Percentiles rank a stretch among this genome's conserved stretches.
These are phyloP conservation scores for Gymnocephalus cernua DNA, from an alignment of 2,113 vertebrate genomes.

Conservation along the genomic window DNA sequence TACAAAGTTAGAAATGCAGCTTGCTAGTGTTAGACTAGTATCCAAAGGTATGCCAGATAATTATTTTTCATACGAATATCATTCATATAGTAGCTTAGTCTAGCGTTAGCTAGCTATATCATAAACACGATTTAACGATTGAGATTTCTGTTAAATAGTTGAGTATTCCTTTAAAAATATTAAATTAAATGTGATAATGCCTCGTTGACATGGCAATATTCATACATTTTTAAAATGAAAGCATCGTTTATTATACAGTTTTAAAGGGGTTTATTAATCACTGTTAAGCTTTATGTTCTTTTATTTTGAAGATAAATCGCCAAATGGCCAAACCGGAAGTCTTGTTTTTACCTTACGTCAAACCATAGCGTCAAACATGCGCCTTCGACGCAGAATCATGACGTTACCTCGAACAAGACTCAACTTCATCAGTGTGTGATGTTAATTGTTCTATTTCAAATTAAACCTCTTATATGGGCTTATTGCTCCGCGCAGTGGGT, in stretches of 20 bases:
- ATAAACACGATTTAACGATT: not conserved
- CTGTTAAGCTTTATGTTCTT: not conserved
- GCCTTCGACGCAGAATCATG: slow-evolving; percentile 36
- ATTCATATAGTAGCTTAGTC: not conserved
- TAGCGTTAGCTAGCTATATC: not conserved
- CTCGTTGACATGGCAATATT: not conserved
- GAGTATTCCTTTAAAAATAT: not conserved
- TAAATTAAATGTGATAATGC: not conserved
- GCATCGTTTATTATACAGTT: not conserved
- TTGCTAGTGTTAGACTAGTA: not conserved
- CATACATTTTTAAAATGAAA: not conserved
- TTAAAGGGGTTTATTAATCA: not conserved
- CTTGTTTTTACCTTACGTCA: not conserved
- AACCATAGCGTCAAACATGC: slow-evolving; percentile 26
- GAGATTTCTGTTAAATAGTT: not conserved
- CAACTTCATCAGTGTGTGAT: not conserved
- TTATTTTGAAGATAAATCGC: slow-evolving; percentile 16
- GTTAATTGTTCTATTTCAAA: not conserved
- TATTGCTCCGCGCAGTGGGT: not conserved
- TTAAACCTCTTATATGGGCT: fast-evolving
- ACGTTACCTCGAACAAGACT: not conserved
- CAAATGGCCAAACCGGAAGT: not conserved
- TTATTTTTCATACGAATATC: not conserved
- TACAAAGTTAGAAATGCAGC: not conserved
- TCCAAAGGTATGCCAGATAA: not conserved